Evolutionary conservation across 2,888 invertebrate species (phyloP), one percentile per base, ranked within the genome.

Genomic region (Andrena dorsata): DNA sequence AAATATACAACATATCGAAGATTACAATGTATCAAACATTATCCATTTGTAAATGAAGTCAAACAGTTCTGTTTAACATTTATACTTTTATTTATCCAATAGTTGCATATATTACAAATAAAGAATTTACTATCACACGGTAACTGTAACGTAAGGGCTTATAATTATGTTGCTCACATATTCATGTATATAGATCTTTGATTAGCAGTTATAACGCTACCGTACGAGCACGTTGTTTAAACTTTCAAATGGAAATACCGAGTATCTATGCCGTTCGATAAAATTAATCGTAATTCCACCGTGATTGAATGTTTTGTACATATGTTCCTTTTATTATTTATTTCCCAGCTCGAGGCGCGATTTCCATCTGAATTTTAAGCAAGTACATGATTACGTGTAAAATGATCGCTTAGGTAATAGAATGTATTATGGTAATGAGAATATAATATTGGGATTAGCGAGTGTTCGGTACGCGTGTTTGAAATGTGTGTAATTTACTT

Each of bases 11-110:
- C 10, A 56, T 10, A 23, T 53, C 23, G 23, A 10, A 10, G 23
- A 53, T 26, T 56, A 8, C 20, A 23, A 56, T 56, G 23, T 20
- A 23, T 56, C 0, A 20, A 56, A 3, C 20, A 56, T 0, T 16
- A 23, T 13, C 35, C 10, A 2, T 41, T 16, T 41, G 16, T 51
- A 56, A 56, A 56, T 56, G 26, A 26, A 56, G 10, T 41, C n/a
- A 70, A 65, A 58, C 61, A 35, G 56, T 47, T 65, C 63, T 76
- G n/a, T 77, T 74, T 82, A 82, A 83, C 74, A 81, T 73, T 88
- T 82, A 86, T 86, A 87, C 83, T 88, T 90, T 90, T 91, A 88
- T 91, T 91, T 91, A 91, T 89, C 84, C 90, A 91, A 91, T 90
- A 90, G 86, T 87, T 84, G 82, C 84, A 81, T 87, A 85, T 88